Conservation (phyloP, 2,797 vertebrate genomes). For the Silurus aristotelis region DNA sequence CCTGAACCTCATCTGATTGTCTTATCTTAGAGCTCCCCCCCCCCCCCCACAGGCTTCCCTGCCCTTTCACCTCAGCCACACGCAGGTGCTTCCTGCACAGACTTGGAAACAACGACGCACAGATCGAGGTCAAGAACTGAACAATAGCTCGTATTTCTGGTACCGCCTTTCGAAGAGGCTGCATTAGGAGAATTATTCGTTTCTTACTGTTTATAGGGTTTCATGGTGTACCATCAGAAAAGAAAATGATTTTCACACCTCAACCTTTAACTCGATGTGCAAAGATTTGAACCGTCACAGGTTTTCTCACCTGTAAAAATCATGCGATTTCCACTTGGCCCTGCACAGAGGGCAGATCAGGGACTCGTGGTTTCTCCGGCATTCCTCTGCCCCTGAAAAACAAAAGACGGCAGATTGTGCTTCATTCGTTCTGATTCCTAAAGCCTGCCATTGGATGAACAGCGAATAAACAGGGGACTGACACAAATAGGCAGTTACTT, state of each 20-base stretch:
- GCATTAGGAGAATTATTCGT: conserved; percentile 21
- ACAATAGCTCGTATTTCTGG: conserved; percentile 33
- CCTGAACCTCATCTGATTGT: conserved; percentile 39
- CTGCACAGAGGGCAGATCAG: conserved; percentile 89
- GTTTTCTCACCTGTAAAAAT: conserved; percentile 82
- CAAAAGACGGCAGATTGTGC: background rate
- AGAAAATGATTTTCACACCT: background rate
- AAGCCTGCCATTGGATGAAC: conserved; percentile 33
- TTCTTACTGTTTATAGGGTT: background rate
- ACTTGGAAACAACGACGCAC: conserved; percentile 21
- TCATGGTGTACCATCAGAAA: background rate
- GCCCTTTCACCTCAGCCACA: conserved; percentile 33
- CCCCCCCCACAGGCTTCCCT: background rate
- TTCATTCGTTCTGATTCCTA: conserved; percentile 19
- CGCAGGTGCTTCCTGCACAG: conserved; percentile 49
- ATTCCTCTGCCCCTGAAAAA: conserved; percentile 87
- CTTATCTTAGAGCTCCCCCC: conserved; percentile 23
- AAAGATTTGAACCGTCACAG: background rate
- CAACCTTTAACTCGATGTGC: background rate
- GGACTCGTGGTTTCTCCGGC: conserved; percentile 84
- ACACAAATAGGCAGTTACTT: background rate
- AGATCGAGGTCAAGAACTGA: conserved; percentile 8
- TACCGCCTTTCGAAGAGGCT: conserved; percentile 24
- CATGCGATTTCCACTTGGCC: conserved; percentile 87
- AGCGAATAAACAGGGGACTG: conserved; percentile 11